Conservation (phyloP, 1,140 invertebrate genomes). For the Oppia nitens region DNA sequence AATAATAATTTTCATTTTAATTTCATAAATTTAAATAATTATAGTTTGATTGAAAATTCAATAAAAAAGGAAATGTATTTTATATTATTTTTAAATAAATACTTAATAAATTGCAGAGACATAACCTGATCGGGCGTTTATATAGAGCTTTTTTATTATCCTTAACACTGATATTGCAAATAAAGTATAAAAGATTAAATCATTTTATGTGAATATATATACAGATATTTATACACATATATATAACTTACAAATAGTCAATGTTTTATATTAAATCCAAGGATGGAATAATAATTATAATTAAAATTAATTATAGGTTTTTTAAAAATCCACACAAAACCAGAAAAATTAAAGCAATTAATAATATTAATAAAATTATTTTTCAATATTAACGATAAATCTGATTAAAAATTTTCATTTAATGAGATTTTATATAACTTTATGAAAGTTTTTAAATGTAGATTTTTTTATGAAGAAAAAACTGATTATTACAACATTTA, state of each 20-base stretch:
- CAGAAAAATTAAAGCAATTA: too few relatives aligned
- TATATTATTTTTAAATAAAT: neutral
- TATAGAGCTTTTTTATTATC: neutral
- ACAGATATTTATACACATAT: neutral
- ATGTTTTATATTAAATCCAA: neutral
- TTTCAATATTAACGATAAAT: too few relatives aligned
- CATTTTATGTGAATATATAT: neutral
- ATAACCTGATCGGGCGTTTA: neutral
- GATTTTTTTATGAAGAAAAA: too few relatives aligned
- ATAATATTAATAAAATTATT: too few relatives aligned
- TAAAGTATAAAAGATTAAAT: neutral
- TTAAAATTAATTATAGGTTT: neutral
- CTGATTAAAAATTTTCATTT: too few relatives aligned
- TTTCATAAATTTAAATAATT: too few relatives aligned
- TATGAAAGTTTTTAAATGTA: too few relatives aligned
- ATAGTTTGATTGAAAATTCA: too few relatives aligned
- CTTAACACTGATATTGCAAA: neutral
- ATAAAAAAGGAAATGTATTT: neutral
- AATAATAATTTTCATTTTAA: too few relatives aligned
- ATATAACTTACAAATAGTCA: neutral
- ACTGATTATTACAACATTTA: too few relatives aligned
- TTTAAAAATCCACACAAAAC: too few relatives aligned
- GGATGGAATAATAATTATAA: neutral
- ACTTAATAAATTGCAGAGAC: neutral
- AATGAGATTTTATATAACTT: too few relatives aligned